These are phyloP conservation scores for Drosophila hydei DNA, from an alignment of 1,140 invertebrate species.

Conservation along the genomic window DNA sequence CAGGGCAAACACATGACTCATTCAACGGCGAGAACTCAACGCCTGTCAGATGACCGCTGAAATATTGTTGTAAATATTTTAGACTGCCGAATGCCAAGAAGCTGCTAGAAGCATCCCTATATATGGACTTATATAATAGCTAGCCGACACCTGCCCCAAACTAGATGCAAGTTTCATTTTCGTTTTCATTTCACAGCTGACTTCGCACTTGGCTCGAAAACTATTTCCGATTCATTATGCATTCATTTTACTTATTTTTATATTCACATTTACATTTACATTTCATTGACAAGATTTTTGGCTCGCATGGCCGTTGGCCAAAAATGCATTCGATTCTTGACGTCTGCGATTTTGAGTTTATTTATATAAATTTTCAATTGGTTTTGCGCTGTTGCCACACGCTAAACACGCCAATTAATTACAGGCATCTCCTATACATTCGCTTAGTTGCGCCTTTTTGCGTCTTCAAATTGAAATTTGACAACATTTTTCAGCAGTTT, in stretches of 20 bases:
- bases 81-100: not conserved
- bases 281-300: constrained; percentile 51
- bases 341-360: constrained; percentile 32
- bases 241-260: constrained; percentile 4
- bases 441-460: constrained; percentile 7
- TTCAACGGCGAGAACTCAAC: constrained; percentile 8
- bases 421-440: not conserved
- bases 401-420: constrained; percentile 51
- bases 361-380: constrained; percentile 33
- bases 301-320: constrained; percentile 9
- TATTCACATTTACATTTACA: not conserved
- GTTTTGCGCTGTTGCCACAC: constrained; percentile 6
- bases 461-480: constrained; percentile 17
- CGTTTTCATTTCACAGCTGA: constrained; percentile 42
- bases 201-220: constrained; percentile 18
- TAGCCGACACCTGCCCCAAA: constrained; percentile 17
- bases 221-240: constrained; percentile 10
- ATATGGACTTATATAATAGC: not conserved
- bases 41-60: constrained; percentile 54
- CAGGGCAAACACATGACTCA: constrained; percentile 23
- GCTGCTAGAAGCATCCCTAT: not conserved
- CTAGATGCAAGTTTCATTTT: constrained; percentile 50
- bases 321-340: constrained; percentile 37
- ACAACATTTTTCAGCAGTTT: constrained; percentile 26
- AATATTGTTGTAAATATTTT: constrained; percentile 38